These are phyloP conservation scores for Apoda limacodes DNA, from an alignment of 2,888 invertebrate genomes.

Conservation along the genomic window DNA sequence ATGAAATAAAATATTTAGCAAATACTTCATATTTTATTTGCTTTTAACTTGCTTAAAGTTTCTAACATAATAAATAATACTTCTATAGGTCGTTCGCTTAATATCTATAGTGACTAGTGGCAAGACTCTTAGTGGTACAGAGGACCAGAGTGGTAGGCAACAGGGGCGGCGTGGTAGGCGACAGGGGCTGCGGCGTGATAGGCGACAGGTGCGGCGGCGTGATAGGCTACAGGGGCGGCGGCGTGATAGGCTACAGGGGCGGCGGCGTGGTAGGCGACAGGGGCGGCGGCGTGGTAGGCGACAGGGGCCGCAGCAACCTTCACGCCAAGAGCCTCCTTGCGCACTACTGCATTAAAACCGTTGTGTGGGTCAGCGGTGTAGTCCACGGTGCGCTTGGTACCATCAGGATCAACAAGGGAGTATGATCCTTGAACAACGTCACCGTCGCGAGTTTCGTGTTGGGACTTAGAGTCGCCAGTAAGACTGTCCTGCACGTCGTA, in stretches of 20 bases:
- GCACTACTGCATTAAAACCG: conserved; percentile 65
- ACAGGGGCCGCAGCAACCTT: conserved; percentile 24
- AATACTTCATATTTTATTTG: too few species aligned
- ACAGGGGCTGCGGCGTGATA: conserved; percentile 27
- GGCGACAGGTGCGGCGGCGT: conserved; percentile 2
- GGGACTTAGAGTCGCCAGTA: conserved; percentile 61
- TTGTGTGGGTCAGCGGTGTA: conserved; percentile 62
- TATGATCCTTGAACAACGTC: conserved; percentile 63
- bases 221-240: conserved; percentile 24
- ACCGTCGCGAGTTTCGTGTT: conserved; percentile 57
- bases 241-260: conserved; percentile 26
- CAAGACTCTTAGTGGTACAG: conserved; percentile 17
- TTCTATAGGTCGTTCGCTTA: conserved; percentile 1
- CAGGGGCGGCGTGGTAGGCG: conserved; percentile 29
- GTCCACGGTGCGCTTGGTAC: conserved; percentile 59
- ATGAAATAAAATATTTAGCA: too few species aligned
- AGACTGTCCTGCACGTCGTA: conserved; percentile 61
- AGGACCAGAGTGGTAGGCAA: conserved; percentile 25
- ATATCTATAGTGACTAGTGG: conserved; percentile 1
- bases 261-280: conserved; percentile 35
- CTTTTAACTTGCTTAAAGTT: too few species aligned
- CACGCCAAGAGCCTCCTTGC: conserved; percentile 43
- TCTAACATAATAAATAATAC: conserved; percentile 12
- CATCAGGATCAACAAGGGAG: conserved; percentile 59
- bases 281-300: conserved; percentile 29